These are phyloP conservation scores for Tyto alba DNA, from an alignment of 2,113 vertebrate genomes.

Conservation along the genomic window DNA sequence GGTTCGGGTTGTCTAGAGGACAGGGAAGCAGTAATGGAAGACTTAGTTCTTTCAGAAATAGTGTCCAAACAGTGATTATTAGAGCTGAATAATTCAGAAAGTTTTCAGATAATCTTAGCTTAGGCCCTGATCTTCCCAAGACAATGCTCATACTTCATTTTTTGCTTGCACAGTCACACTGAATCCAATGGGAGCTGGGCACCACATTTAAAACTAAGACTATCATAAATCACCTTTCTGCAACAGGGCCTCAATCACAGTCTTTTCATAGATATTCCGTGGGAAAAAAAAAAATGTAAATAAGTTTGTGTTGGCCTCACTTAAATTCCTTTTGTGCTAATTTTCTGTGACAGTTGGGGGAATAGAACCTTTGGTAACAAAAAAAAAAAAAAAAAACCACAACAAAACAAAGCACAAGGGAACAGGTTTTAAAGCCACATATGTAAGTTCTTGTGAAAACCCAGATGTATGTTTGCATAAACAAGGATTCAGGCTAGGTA, in stretches of 20 bases:
- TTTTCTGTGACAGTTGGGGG: neutral
- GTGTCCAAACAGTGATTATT: neutral
- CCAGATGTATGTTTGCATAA: neutral
- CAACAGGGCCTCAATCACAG: neutral
- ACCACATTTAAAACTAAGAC: neutral
- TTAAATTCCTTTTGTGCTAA: neutral
- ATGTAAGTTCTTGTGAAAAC: neutral
- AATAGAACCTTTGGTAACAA: neutral
- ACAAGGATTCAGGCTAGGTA: neutral
- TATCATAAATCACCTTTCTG: neutral
- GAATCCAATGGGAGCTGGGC: neutral
- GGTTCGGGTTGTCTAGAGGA: neutral
- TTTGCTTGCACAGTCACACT: neutral
- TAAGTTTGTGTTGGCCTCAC: neutral
- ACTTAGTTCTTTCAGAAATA: neutral
- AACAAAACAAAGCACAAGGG: neutral
- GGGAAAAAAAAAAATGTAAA: neutral
- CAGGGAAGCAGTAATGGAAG: neutral
- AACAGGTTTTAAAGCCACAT: neutral
- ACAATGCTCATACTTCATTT: neutral
- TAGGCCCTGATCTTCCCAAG: neutral
- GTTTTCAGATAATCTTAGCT: neutral
- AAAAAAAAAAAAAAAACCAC: neutral
- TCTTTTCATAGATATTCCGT: neutral
- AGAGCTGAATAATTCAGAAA: constrained; percentile 10